These are phyloP conservation scores for Intellagama lesueurii DNA, from an alignment of 2,797 vertebrate species.

Conservation along the genomic window DNA sequence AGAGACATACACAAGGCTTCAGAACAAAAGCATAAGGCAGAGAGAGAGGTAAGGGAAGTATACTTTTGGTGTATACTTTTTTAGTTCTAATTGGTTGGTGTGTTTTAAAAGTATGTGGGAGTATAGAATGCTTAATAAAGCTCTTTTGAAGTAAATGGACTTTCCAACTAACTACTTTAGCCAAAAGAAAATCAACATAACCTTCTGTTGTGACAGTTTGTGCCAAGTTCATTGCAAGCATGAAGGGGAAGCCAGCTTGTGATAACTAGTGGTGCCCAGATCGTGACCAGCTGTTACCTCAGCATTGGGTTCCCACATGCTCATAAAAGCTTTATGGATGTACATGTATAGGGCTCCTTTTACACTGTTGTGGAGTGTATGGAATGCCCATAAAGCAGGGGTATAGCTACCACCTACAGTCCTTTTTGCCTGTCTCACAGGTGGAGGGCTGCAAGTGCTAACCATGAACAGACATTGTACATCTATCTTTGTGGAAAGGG, in stretches of 20 bases:
- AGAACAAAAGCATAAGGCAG: neutral
- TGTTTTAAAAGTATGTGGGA: neutral
- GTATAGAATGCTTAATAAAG: neutral
- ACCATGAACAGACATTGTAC: too few relatives aligned
- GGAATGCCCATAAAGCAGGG: too few relatives aligned
- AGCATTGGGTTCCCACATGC: neutral
- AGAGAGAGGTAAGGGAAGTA: neutral
- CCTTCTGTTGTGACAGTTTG: neutral
- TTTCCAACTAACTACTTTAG: neutral
- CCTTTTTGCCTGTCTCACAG: neutral
- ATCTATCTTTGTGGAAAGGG: neutral
- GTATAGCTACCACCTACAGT: too few relatives aligned
- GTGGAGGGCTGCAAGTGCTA: too few relatives aligned
- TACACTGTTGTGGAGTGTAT: neutral
- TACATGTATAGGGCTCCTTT: neutral
- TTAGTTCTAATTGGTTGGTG: neutral
- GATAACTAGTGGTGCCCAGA: neutral
- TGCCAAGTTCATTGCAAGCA: neutral
- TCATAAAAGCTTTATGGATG: neutral
- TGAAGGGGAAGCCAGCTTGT: too few relatives aligned
- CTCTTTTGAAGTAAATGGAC: neutral
- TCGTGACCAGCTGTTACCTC: neutral
- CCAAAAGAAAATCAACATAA: neutral
- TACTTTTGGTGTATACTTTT: neutral
- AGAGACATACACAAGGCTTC: conserved; percentile 13